Conservation (phyloP, 2,888 invertebrate genomes). For the Carabus problematicus region DNA sequence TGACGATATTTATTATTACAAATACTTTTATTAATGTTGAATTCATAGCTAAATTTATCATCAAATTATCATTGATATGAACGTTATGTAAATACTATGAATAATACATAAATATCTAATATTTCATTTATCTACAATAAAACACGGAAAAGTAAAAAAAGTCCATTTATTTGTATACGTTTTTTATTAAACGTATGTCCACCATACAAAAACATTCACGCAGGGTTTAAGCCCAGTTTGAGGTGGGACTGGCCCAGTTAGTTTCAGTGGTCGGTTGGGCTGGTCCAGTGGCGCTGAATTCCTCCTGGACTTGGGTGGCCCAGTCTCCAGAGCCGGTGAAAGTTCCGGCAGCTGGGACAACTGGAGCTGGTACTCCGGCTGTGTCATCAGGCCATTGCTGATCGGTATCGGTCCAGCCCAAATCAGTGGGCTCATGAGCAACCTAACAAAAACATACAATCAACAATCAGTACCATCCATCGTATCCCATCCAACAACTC, state of each 20-base stretch:
- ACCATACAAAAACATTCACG: slow-evolving; percentile 13
- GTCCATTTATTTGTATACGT: slow-evolving; percentile 17
- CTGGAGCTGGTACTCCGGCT: slow-evolving; percentile 53
- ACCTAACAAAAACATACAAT: slow-evolving; percentile 39
- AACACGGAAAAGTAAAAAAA: slow-evolving; percentile 16
- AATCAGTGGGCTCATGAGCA: slow-evolving; percentile 57
- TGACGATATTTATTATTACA: too few species aligned
- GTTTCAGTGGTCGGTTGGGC: slow-evolving; percentile 58
- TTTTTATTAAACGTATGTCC: slow-evolving; percentile 33
- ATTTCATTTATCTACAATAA: too few species aligned
- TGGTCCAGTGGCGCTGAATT: slow-evolving; percentile 62
- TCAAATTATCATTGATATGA: too few species aligned
- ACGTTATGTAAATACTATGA: too few species aligned
- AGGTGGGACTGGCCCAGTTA: slow-evolving; percentile 68
- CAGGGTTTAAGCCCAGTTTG: slow-evolving; percentile 63
- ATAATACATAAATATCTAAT: too few species aligned
- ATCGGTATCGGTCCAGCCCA: slow-evolving; percentile 68
- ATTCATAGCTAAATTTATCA: too few species aligned
- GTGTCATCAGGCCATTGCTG: slow-evolving; percentile 65
- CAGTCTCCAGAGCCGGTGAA: slow-evolving; percentile 55
- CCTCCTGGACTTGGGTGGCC: slow-evolving; percentile 64
- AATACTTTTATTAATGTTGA: too few species aligned
- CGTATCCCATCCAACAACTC: slow-evolving; percentile 48
- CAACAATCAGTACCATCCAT: slow-evolving; percentile 43
- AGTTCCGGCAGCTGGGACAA: slow-evolving; percentile 55